A percentile compares a stretch with the other conserved stretches of the same genome.
These are phyloP conservation scores for Bos javanicus DNA, from an alignment of 2,113 vertebrate genomes.

Conservation along the genomic window DNA sequence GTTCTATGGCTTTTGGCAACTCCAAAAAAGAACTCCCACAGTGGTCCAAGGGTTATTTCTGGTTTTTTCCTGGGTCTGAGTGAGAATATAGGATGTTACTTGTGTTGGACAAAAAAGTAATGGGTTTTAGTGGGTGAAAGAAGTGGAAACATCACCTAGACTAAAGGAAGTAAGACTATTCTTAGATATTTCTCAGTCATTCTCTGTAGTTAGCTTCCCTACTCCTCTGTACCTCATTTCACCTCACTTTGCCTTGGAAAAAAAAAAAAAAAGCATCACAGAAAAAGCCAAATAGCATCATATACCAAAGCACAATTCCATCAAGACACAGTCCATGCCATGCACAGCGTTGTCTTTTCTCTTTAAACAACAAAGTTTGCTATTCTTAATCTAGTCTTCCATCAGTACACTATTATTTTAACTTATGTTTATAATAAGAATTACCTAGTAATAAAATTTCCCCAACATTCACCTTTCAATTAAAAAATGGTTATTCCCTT, in stretches of 20 bases:
- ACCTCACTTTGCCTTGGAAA: not conserved
- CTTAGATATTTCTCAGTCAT: slow-evolving; percentile 14
- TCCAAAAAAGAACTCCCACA: not conserved
- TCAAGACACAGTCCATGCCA: not conserved
- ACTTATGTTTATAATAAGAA: not conserved
- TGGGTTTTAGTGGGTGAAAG: not conserved
- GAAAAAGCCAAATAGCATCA: not conserved
- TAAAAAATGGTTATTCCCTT: slow-evolving; percentile 5
- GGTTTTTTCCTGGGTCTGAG: not conserved
- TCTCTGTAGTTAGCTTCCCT: not conserved
- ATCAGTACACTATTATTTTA: not conserved
- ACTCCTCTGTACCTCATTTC: not conserved
- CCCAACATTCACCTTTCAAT: not conserved
- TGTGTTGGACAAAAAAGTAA: not conserved
- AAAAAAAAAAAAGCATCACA: not conserved
- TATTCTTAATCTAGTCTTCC: not conserved
- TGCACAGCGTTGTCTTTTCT: not conserved
- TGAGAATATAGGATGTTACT: not conserved
- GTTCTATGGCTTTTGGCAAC: not conserved
- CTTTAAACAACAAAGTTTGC: not conserved
- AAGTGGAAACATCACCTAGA: not conserved
- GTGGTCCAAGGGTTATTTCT: not conserved
- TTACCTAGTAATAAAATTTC: slow-evolving; percentile 22
- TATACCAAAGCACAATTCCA: not conserved
- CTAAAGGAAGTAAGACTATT: slow-evolving; percentile 15